Evolutionary conservation across 2,888 invertebrate species (phyloP).

Genomic region (Diaphora mendica): DNA sequence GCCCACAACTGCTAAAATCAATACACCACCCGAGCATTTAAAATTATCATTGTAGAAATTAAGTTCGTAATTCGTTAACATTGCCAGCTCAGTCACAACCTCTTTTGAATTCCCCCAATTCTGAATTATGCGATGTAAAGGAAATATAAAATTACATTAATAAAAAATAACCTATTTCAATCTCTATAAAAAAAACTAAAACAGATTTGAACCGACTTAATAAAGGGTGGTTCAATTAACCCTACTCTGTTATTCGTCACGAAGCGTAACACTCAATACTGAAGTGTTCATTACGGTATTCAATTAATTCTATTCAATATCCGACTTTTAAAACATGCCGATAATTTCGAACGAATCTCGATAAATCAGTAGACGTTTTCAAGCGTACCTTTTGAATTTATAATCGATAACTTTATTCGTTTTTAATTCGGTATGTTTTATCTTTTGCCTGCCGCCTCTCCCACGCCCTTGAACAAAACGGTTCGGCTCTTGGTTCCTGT

Average conservation of each 20-base stretch:
- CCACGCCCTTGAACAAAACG: too few species aligned
- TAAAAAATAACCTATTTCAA: not conserved
- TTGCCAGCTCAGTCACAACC: too few species aligned
- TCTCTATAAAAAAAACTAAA: not conserved
- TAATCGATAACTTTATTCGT: not conserved
- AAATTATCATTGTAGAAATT: too few species aligned
- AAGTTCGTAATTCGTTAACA: too few species aligned
- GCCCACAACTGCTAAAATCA: too few species aligned
- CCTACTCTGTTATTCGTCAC: conserved; percentile 32
- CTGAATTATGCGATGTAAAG: not conserved
- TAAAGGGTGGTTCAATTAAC: conserved; percentile 35
- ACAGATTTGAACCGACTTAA: not conserved
- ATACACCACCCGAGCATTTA: too few species aligned
- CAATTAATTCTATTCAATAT: conserved; percentile 6
- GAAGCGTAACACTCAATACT: conserved; percentile 21
- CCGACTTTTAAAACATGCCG: not conserved
- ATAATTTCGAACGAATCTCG: not conserved
- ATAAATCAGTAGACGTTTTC: not conserved
- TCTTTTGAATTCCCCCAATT: too few species aligned
- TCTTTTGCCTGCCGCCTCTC: too few species aligned
- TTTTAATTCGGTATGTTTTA: not conserved
- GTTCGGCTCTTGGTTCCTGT: too few species aligned
- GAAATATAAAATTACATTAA: not conserved
- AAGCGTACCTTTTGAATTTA: not conserved
- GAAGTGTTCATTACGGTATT: conserved; percentile 1